Conservation (phyloP, 2,888 invertebrate genomes). For the Amblyjoppa fuscipennis region DNA sequence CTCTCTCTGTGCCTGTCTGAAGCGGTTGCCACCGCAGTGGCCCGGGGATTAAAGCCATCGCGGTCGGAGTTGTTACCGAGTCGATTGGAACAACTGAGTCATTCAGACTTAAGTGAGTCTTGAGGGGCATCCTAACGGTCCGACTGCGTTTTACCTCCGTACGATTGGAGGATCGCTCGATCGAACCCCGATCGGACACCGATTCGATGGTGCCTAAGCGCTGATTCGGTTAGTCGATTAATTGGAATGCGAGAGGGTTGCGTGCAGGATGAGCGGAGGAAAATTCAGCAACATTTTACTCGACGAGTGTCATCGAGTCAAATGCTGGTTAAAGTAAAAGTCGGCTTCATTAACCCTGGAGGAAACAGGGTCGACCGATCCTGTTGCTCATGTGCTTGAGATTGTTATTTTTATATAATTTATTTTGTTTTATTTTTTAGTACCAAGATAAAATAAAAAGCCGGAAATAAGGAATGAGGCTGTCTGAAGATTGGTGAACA, state of each 20-base stretch:
- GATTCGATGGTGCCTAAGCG: background rate
- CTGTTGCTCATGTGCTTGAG: too few relatives aligned
- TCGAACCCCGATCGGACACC: background rate
- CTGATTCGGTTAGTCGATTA: background rate
- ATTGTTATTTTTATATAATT: too few relatives aligned
- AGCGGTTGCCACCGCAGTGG: conserved; percentile 7
- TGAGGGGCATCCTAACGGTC: background rate
- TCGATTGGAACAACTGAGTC: conserved; percentile 34
- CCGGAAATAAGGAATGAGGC: background rate
- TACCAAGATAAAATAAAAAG: background rate
- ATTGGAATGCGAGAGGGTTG: background rate
- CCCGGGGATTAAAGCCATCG: conserved; percentile 44
- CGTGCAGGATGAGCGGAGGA: too few relatives aligned
- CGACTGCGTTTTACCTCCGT: background rate
- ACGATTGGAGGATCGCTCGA: background rate
- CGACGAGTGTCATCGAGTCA: too few relatives aligned
- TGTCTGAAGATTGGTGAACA: background rate
- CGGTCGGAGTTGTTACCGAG: conserved; percentile 28
- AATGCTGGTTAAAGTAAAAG: too few relatives aligned
- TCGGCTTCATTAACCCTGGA: too few relatives aligned
- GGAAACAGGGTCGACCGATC: too few relatives aligned
- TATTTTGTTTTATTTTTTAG: too few relatives aligned
- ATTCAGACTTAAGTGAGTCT: conserved; percentile 3
- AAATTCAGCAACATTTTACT: too few relatives aligned
- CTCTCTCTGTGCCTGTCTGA: conserved; percentile 9